Percentiles rank a stretch among this genome's conserved stretches.
These are phyloP conservation scores for Hirundo rustica DNA, from an alignment of 2,797 vertebrate species.

Conservation along the genomic window DNA sequence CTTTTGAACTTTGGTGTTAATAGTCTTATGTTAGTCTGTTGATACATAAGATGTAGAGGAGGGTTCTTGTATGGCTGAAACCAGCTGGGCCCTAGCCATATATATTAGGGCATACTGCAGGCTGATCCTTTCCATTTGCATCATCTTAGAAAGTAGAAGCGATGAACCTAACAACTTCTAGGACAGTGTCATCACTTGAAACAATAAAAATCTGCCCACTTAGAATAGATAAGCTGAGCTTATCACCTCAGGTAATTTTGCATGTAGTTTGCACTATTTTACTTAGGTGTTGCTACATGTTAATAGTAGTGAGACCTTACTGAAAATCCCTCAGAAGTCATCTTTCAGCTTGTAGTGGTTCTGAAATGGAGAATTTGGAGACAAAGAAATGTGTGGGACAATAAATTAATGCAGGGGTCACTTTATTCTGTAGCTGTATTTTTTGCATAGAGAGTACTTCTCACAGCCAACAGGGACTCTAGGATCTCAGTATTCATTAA, in stretches of 20 bases:
- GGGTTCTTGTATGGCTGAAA: neutral
- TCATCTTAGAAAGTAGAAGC: neutral
- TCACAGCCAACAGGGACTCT: neutral
- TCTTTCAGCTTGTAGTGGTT: neutral
- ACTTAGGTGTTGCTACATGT: neutral
- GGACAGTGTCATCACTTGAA: neutral
- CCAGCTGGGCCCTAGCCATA: neutral
- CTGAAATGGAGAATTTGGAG: neutral
- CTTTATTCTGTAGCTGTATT: neutral
- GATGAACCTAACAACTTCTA: neutral
- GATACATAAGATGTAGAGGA: neutral
- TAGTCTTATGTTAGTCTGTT: neutral
- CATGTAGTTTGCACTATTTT: neutral
- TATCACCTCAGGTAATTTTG: neutral
- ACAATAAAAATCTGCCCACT: neutral
- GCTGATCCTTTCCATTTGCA: neutral
- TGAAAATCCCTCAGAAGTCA: neutral
- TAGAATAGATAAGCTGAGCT: neutral
- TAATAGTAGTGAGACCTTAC: neutral
- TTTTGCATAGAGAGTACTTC: neutral
- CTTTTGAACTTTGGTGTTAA: rapidly evolving
- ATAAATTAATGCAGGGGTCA: neutral
- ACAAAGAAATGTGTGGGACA: neutral
- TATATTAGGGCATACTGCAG: neutral
- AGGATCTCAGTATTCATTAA: neutral